Evolutionary conservation across 2,888 invertebrate genomes (phyloP), one percentile per base, ranked within the genome.

Genomic region (Sinhomidia bicolor): DNA sequence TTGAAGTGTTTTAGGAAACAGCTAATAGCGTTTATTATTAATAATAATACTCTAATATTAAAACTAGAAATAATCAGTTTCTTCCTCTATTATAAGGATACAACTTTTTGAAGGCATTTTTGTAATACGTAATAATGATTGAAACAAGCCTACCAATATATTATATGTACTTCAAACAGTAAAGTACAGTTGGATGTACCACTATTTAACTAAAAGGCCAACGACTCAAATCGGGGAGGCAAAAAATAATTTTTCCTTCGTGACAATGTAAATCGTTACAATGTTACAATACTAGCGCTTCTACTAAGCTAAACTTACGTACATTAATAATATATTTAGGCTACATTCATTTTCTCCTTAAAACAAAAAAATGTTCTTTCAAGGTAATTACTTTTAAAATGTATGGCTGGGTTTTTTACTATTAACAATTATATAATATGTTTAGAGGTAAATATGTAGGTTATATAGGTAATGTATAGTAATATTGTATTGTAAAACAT

Each of bases 401-500:
- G 65, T 85, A 85, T 79, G 85, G 78, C 78, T 85, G 78, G 85
- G 78, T 85, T 41, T 32, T 57, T 57, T 57, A 10, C 36, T 74
- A 20, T 44, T 23, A 5, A 47, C n/a, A n/a, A n/a, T n/a, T n/a
- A n/a, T n/a, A n/a, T 20, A 7, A 57, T 12, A 29, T 20, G 54
- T 76, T 29, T 12, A 6, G 26, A 76, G 29, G 26, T 76, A 51
- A 51, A 44, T 71, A 44, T 23, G 44, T 68, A 68, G 41, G 54
- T 54, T 32, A 20, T 41, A 60, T 60, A 60, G 10, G 47, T 65
- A 57, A n/a, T 23, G n/a, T 32, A 80, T 44, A 44, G 20, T 23
- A 65, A 32, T 85, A 85, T 79, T 62, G 78, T 41, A 80, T 71
- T 85, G 79, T 57, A 86, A 80, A 86, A 86, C 86, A 86, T 86